Evolutionary conservation across 2,797 vertebrate species (phyloP).

Genomic region (Falco columbarius): DNA sequence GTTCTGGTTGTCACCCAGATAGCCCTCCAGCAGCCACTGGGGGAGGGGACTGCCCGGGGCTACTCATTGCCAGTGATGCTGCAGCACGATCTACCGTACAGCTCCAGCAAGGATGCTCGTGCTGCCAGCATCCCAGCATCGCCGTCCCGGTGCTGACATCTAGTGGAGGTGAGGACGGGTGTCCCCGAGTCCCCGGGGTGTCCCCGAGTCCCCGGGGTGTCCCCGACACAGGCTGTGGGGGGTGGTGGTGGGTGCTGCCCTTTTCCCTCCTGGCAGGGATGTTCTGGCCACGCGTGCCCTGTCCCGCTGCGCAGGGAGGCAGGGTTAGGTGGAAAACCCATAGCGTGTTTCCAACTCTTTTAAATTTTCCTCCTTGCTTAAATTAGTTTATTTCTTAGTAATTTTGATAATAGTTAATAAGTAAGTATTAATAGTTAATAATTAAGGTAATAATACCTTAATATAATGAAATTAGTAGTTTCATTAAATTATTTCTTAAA

Average conservation of each 20-base stretch:
- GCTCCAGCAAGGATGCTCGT: fast-evolving
- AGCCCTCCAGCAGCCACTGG: background rate
- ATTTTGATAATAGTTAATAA: too few species aligned
- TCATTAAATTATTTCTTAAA: background rate
- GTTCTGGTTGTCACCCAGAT: background rate
- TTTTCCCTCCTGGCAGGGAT: background rate
- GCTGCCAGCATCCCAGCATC: background rate
- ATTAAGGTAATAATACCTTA: too few species aligned
- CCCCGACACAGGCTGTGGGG: background rate
- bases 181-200: background rate
- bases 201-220: background rate
- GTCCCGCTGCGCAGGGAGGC: fast-evolving
- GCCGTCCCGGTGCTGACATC: background rate
- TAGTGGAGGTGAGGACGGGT: background rate
- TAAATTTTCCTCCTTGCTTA: background rate
- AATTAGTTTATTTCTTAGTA: background rate
- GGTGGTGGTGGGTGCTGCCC: background rate
- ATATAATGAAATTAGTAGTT: too few species aligned
- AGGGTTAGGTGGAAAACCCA: background rate
- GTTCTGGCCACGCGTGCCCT: background rate
- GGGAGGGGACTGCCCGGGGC: background rate
- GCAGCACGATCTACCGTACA: fast-evolving
- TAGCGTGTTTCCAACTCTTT: background rate
- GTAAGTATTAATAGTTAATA: too few species aligned
- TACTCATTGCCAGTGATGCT: background rate